phyloP scores from a whole-genome alignment of 2,888 invertebrate species.

The Ichneumon xanthorius region DNA sequence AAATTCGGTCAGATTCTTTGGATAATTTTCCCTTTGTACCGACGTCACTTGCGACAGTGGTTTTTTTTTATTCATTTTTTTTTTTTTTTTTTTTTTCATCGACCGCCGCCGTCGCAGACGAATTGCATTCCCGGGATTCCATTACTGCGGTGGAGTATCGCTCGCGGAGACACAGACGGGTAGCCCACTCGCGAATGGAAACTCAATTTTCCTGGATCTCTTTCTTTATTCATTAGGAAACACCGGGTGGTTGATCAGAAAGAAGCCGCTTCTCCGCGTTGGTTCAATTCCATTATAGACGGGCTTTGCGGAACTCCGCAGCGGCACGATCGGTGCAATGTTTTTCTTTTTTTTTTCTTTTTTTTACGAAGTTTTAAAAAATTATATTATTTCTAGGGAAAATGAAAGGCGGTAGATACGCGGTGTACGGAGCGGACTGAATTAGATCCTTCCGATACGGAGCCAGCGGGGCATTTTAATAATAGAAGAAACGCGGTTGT shows the following conservation, averaged over 20 bases:
- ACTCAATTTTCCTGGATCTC: constrained; percentile 26
- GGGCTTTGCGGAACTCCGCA: neutral
- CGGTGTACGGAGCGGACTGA: neutral
- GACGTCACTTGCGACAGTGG: constrained; percentile 24
- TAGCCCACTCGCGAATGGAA: neutral
- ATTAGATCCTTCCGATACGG: neutral
- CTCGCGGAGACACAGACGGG: constrained; percentile 32
- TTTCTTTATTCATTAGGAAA: constrained; percentile 9
- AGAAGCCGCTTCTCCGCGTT: neutral
- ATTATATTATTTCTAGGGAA: neutral
- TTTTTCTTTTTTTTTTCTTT: constrained; percentile 30
- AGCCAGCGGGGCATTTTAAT: neutral
- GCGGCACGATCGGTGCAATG: neutral
- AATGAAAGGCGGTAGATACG: neutral
- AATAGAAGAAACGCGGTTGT: neutral
- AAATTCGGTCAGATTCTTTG: constrained; percentile 72
- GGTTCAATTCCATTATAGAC: neutral
- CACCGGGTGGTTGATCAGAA: neutral
- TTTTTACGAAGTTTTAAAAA: neutral
- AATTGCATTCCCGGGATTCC: constrained; percentile 61
- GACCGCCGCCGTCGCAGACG: constrained; percentile 38
- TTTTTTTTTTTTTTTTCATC: neutral
- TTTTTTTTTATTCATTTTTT: neutral
- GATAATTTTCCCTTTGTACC: constrained; percentile 58
- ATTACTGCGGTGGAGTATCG: constrained; percentile 27